A percentile compares a stretch with the other conserved stretches of the same genome.
Conservation (phyloP, 2,113 vertebrate species). For the Corynorhinus townsendii region DNA sequence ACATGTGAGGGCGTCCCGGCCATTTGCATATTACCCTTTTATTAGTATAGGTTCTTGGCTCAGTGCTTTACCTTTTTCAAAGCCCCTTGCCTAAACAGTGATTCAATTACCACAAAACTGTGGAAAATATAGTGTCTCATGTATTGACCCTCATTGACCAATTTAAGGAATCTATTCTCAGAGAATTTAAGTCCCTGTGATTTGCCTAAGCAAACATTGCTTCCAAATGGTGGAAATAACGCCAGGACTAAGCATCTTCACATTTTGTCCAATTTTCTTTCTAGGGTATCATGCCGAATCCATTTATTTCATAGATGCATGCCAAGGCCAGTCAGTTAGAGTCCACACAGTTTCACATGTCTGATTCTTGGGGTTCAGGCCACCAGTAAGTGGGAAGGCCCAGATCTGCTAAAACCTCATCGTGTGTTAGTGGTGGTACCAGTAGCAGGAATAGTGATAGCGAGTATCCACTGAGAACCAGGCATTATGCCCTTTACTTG, state of each 20-base stretch:
- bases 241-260: neutral
- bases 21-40: no score
- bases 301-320: neutral
- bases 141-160: neutral
- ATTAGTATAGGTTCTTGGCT: no score
- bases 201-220: neutral
- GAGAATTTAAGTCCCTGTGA: neutral
- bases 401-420: neutral
- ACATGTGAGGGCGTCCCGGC: accelerated
- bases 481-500: neutral
- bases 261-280: neutral
- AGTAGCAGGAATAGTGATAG: neutral
- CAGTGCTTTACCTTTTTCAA: neutral
- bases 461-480: neutral
- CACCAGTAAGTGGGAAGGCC: neutral
- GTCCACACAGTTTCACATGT: neutral
- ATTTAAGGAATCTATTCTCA: neutral
- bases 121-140: neutral
- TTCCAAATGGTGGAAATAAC: neutral
- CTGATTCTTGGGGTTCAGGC: neutral
- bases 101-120: neutral
- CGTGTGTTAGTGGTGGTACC: neutral
- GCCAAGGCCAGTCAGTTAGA: neutral
- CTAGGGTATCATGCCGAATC: neutral
- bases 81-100: neutral